Evolutionary conservation across 2,888 invertebrate genomes (phyloP), one percentile per base, ranked within the genome.

Genomic region (Drosophila paucipuncta): DNA sequence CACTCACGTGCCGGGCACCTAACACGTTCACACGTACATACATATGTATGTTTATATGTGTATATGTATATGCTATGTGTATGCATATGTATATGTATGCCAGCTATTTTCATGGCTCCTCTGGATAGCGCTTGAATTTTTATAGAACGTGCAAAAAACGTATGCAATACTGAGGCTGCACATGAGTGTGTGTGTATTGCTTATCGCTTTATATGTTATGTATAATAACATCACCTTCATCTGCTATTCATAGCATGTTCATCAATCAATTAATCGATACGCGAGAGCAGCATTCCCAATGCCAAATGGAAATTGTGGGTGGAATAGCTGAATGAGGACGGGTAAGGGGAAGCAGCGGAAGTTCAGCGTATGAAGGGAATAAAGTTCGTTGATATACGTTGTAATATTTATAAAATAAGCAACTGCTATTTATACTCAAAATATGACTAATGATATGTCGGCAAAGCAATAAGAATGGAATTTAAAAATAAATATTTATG

Each of bases 191-290:
- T 52, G 30, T 37, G 11, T 41, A 39, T 60, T 74, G 76, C 79
- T 76, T 81, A 82, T 76, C 78, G 84, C 66, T 76, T 73, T 78
- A 78, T 82, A 82, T 82, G 82, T 73, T 83, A 78, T 83, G 77
- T 85, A 80, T 73, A 71, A 72, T 73, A 84, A 76, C 83, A 77
- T 79, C 80, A 74, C 76, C 80, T 81, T 86, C 89, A 83, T 87
- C 79, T 80, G 83, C 83, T 89, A 87, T 88, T 88, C 89, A 88
- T 89, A 83, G 80, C 80, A 80, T 87, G 85, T 83, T 83, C 89
- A 88, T 88, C 88, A 88, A 88, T 88, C 89, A 88, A 88, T 88
- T 89, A 88, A 88, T 88, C 85, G 88, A 88, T 89, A 89, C 77
- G 79, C 78, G 74, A 67, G 63, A 77, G 59, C 59, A 59, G 54